These are phyloP conservation scores for Psittacus erithacus DNA, from an alignment of 2,113 vertebrate species.

Conservation along the genomic window DNA sequence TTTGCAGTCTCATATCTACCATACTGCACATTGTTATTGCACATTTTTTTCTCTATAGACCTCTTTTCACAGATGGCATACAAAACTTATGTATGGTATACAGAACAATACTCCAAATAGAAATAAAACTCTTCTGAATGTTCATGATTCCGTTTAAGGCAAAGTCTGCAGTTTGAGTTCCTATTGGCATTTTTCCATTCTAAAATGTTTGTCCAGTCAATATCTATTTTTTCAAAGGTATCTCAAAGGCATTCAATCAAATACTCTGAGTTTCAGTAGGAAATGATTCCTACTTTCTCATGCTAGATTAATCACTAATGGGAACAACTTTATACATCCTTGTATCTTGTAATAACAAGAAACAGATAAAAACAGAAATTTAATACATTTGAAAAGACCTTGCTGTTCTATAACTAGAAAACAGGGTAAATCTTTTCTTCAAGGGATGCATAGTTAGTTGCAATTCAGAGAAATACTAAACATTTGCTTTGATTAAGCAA, in stretches of 20 bases:
- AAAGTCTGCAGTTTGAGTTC: neutral
- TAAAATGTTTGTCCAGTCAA: slow-evolving; percentile 17
- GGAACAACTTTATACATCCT: neutral
- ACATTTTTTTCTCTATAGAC: neutral
- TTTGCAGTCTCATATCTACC: neutral
- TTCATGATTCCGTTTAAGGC: neutral
- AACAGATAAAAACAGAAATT: slow-evolving; percentile 7
- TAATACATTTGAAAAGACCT: neutral
- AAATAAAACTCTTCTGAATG: neutral
- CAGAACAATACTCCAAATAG: neutral
- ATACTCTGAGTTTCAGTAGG: neutral
- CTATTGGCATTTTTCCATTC: neutral
- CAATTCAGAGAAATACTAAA: neutral
- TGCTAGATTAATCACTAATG: neutral
- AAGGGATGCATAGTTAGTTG: neutral
- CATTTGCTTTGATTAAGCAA: neutral
- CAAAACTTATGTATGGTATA: neutral
- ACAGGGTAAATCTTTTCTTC: neutral
- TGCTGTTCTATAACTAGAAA: slow-evolving; percentile 4
- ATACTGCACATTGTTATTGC: neutral
- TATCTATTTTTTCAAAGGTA: neutral
- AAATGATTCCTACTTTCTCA: neutral
- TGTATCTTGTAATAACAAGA: neutral
- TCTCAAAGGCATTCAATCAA: slow-evolving; percentile 1
- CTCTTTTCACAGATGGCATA: neutral